Evolutionary conservation across 2,113 vertebrate genomes (phyloP).

Genomic region (Pseudorasbora parva): DNA sequence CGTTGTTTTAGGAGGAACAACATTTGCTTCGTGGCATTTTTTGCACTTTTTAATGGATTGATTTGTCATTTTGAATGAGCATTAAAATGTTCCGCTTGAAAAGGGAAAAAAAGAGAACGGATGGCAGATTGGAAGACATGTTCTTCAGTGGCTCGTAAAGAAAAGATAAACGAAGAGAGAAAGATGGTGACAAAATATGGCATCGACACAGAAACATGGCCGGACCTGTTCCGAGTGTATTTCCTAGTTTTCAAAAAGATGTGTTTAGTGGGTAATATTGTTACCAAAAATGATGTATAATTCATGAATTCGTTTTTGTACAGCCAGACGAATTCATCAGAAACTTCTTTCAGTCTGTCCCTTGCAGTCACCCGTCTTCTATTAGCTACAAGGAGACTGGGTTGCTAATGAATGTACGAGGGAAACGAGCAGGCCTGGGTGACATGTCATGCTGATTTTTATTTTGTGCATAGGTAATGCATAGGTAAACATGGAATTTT

Average conservation of each 20-base stretch:
- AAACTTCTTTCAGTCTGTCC: constrained; percentile 56
- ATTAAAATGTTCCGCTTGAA: constrained; percentile 57
- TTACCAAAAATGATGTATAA: constrained; percentile 55
- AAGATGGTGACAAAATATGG: constrained; percentile 65
- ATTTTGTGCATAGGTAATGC: background rate
- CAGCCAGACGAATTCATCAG: constrained; percentile 6
- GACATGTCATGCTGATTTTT: constrained; percentile 35
- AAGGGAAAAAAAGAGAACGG: constrained; percentile 45
- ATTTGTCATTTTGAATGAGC: constrained; percentile 68
- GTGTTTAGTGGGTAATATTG: constrained; percentile 25
- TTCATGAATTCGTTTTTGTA: constrained; percentile 62
- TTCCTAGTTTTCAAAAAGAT: constrained; percentile 50
- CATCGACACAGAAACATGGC: constrained; percentile 69
- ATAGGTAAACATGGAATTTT: background rate
- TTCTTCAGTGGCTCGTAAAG: constrained; percentile 57
- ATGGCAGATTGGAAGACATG: constrained; percentile 54
- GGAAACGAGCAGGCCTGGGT: constrained; percentile 63
- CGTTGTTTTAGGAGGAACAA: constrained; percentile 63
- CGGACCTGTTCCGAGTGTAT: constrained; percentile 68
- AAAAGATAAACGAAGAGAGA: constrained; percentile 51
- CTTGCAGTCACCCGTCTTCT: constrained; percentile 63
- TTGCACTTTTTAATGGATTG: constrained; percentile 83
- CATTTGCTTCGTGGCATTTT: constrained; percentile 80
- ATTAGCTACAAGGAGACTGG: constrained; percentile 52
- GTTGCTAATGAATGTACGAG: constrained; percentile 75